Base-by-base conservation (phyloP, 2,888 invertebrate genomes). In the Andrena fulva region DNA sequence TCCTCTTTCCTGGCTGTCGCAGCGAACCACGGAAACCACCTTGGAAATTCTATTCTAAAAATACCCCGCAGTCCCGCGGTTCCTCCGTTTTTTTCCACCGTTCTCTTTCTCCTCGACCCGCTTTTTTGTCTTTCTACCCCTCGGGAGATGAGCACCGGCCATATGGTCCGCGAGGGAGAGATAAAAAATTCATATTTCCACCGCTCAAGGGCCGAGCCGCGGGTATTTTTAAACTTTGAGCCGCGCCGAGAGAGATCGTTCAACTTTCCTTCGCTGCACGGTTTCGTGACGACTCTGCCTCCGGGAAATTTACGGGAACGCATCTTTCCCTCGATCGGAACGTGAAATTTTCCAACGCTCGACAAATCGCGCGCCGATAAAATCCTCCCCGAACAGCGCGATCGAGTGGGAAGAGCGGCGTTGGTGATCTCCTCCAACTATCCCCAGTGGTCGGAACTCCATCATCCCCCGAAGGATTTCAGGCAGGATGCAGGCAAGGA, bases 151-250 rank as follows among this genome's bases (percentile, higher is more conserved):
- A 85, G 89, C 89, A 84, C 79, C 89, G 80, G 84, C 88, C 88
- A 88, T 88, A 89, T 88, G 88, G 88, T 80, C 68, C 85, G 82
- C 84, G 88, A 85, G 88, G 89, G 83, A 81, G 78, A 87, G 88
- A 88, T 88, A 88, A 88, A 90, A 92, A 91, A 91, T 91, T 91
- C 91, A 91, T 91, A 92, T 91, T 91, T 91, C 89, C 89, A 91
- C 90, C 90, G 86, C 52, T 67, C 89, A 90, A 91, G 91, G 91
- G 90, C 91, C 87, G 77, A 84, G 85, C 80, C 74, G 77, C 72
- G 80, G 10, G 35, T 88, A 88, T 88, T 88, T 88, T 88, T 89
- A 88, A 87, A 84, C 85, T 31, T 67, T 24, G 7, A 20, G 16
- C 68, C 72, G 66, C 67, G 64, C 56, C 59, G 77, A 68, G 81